Evolutionary conservation across 1,140 invertebrate species (phyloP), one percentile per base, ranked within the genome.

Genomic region (Belonocnema kinseyi): DNA sequence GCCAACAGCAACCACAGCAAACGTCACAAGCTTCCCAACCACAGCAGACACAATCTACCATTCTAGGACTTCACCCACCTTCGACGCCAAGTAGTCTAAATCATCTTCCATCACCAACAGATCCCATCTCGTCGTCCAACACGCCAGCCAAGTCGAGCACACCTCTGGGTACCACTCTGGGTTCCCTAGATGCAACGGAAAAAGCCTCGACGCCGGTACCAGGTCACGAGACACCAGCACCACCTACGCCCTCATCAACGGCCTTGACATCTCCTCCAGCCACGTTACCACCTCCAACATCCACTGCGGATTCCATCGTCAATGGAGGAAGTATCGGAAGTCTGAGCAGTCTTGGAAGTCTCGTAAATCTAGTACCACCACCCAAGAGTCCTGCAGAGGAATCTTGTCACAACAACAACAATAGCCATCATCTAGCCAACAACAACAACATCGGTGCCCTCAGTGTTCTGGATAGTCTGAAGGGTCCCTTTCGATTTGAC

Each of bases 401-500:
- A 85, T 90, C 92, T 80, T 93, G 84, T 88, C 91, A 90, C 89
- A 93, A 88, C 87, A 93, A 87, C 76, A 88, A 83, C 75, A 89
- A 87, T 80, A 87, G 83, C 12, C 86, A 86, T 21, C 88, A 89
- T 51, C 74, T 84, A 6, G 76, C 83, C 8, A 90, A 90, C 78
- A 90, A 88, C 81, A 90, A 88, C 80, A 90, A 86, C 79, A 88
- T 86, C 73, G 75, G 90, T 52, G 89, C 92, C 12, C 85, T 93
- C 3, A 91, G 92, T 61, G 92, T 92, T 19, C 85, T 92, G 46
- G 91, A 93, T 77, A 92, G 91, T 33, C 89, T 94, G 51, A 94
- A 95, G 85, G 94, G 94, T 82, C 95, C 95, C 3, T 96, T 95
- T 88, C 93, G 95, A 11, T 96, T 96, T 90, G 96, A 96, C 84